Conservation (phyloP, 2,888 invertebrate species). For the Amorpha juglandis region DNA sequence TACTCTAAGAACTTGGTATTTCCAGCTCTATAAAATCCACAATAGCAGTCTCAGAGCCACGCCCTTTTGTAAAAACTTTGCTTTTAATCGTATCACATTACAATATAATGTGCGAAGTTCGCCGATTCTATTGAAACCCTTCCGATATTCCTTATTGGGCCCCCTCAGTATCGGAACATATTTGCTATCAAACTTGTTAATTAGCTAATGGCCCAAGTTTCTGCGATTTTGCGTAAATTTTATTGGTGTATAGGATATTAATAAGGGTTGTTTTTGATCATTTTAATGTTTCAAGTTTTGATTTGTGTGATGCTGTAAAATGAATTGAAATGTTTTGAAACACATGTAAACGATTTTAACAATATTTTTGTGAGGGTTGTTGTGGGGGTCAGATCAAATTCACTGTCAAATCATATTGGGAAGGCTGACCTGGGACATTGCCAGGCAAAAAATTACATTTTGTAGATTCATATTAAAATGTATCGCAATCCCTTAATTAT, state of each 20-base stretch:
- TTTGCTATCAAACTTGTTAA: slow-evolving; percentile 30
- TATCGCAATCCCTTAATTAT: too few species aligned
- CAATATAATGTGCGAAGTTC: slow-evolving; percentile 75
- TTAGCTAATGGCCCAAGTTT: slow-evolving; percentile 26
- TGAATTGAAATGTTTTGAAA: too few species aligned
- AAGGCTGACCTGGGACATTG: too few species aligned
- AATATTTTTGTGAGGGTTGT: too few species aligned
- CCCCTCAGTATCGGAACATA: slow-evolving; percentile 15
- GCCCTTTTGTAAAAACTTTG: slow-evolving; percentile 78
- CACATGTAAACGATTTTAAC: too few species aligned
- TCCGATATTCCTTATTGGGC: slow-evolving; percentile 28
- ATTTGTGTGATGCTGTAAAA: background rate
- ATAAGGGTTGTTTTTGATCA: background rate
- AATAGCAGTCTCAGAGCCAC: slow-evolving; percentile 47
- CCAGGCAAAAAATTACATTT: too few species aligned
- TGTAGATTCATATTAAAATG: too few species aligned
- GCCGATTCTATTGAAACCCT: slow-evolving; percentile 37
- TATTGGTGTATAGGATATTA: slow-evolving; percentile 2
- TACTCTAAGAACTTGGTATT: slow-evolving; percentile 30
- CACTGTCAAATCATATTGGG: too few species aligned
- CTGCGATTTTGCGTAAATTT: slow-evolving; percentile 1
- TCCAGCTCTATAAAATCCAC: slow-evolving; percentile 55
- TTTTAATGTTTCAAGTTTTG: background rate
- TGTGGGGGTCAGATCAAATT: too few species aligned
- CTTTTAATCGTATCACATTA: slow-evolving; percentile 77